These are phyloP conservation scores for Apodemia mormo DNA, from an alignment of 2,888 invertebrate species.

Conservation along the genomic window DNA sequence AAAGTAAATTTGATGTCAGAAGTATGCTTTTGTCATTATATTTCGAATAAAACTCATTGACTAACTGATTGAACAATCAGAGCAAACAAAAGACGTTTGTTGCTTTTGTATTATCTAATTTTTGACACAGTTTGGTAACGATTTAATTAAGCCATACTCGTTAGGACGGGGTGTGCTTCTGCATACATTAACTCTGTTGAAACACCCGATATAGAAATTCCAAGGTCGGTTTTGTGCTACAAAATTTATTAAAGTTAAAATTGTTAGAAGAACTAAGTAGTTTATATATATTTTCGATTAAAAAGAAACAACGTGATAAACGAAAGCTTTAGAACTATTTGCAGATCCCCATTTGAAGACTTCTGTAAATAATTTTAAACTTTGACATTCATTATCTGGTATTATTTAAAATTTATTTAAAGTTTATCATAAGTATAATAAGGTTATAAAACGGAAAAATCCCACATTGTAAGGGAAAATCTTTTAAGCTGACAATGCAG, in stretches of 20 bases:
- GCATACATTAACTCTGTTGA: conserved; percentile 50
- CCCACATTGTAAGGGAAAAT: too few relatives aligned
- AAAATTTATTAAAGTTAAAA: conserved; percentile 6
- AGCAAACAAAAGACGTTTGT: neutral
- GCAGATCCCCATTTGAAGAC: too few relatives aligned
- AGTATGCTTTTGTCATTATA: too few relatives aligned
- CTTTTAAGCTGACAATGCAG: too few relatives aligned
- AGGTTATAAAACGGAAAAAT: too few relatives aligned
- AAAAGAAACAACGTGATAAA: neutral
- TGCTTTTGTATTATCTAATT: neutral
- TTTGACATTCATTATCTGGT: too few relatives aligned
- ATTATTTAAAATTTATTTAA: too few relatives aligned
- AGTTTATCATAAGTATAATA: too few relatives aligned
- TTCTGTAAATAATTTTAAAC: too few relatives aligned
- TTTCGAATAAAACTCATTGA: neutral
- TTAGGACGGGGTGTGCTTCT: conserved; percentile 53
- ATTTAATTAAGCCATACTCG: conserved; percentile 41
- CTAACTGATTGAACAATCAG: neutral
- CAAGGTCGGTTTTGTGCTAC: conserved; percentile 28
- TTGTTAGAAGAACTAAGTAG: neutral
- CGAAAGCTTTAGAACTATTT: too few relatives aligned
- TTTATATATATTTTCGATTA: neutral
- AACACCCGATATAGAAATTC: conserved; percentile 53
- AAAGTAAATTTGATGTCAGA: too few relatives aligned
- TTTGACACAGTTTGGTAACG: conserved; percentile 3